Base-by-base conservation (phyloP, 37 sponge, comb jelly and placozoan species). In the Ephydatia muelleri region DNA sequence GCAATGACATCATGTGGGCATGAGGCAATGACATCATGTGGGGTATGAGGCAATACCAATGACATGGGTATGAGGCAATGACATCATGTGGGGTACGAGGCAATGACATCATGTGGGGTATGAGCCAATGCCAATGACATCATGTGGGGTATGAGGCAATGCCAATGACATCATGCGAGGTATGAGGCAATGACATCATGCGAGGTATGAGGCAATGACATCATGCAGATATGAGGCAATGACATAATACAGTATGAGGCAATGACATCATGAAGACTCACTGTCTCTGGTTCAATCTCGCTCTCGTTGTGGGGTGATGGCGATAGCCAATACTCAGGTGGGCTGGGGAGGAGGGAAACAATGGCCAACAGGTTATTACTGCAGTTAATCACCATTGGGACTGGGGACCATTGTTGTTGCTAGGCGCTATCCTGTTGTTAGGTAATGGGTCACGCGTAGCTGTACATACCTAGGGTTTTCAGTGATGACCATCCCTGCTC, bases 321-420 rank as follows among this genome's bases (percentile, higher is more conserved):
- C 30, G 92, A 35, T 64, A 91, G 65, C 92, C 92, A 91, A 47
- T 72, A 91, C 65, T 91, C 92, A n/a, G 92, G 76, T 75, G 35
- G 57, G 28, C 29, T 78, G 30, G 49, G 49, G 78, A 23, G 29
- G 70, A 68, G 70, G 70, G 11, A 68, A 28, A 68, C 29, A 28
- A 68, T 39, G 9, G 4, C 11, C 26, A 77, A 3, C 13, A 37
- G 9, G 33, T n/a, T n/a, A n/a, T n/a, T n/a, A n/a, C n/a, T n/a
- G n/a, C n/a, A n/a, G n/a, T n/a, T n/a, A n/a, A n/a, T n/a, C n/a
- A n/a, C n/a, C n/a, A n/a, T n/a, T n/a, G n/a, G n/a, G n/a, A 22
- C 23, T 30, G 64, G 43, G 21, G 70, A 35, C 48, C 34, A 31
- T 19, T 67, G 33, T 76, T 11, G 47, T 72, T 72, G 13, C 33